phyloP scores from a whole-genome alignment of 2,888 invertebrate species.

The Stegophylla sp. region DNA sequence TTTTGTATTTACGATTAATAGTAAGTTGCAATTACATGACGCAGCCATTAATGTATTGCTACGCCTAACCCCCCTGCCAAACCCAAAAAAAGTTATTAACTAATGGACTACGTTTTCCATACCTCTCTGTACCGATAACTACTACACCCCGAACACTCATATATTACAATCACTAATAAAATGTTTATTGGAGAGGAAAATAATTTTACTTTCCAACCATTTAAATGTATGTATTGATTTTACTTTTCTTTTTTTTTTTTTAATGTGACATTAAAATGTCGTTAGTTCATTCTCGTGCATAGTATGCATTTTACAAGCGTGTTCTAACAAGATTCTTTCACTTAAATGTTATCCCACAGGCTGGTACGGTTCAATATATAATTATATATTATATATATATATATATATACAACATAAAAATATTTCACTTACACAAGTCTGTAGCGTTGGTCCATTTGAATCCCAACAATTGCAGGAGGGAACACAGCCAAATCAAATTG shows the following conservation, averaged over 20 bases:
- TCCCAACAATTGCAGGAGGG: constrained; percentile 13
- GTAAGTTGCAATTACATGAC: constrained; percentile 12
- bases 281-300: constrained; percentile 24
- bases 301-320: constrained; percentile 19
- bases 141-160: constrained; percentile 12
- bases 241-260: constrained; percentile 12
- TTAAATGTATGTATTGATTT: constrained; percentile 28
- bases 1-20: constrained; percentile 14
- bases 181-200: constrained; percentile 38
- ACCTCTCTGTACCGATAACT: neutral
- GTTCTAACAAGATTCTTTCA: constrained; percentile 35
- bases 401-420: neutral
- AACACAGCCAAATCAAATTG: constrained; percentile 49
- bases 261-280: constrained; percentile 26
- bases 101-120: constrained; percentile 33
- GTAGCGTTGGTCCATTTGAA: constrained; percentile 46
- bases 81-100: constrained; percentile 43
- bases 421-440: constrained; percentile 45
- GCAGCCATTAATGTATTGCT: constrained; percentile 27
- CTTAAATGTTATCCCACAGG: neutral
- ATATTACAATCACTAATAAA: constrained; percentile 29
- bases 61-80: neutral
- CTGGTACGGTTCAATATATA: neutral
- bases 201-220: constrained; percentile 39
- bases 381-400: neutral